phyloP scores from a whole-genome alignment of 2,888 invertebrate genomes.

The Dendrolimus houi region DNA sequence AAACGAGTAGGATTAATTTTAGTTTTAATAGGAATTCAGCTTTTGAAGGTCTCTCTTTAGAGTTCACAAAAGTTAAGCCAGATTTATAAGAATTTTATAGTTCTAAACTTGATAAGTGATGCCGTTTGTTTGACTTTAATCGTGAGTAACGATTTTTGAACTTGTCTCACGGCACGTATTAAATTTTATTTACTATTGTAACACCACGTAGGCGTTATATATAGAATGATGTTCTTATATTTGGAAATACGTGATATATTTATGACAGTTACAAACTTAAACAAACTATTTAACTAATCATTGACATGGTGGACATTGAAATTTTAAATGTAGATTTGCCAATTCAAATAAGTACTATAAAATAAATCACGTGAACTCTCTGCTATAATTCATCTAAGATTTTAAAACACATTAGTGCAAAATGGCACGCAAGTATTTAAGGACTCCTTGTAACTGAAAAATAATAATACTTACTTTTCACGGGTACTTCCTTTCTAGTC shows the following conservation, averaged over 20 bases:
- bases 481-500: too few relatives aligned
- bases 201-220: not conserved
- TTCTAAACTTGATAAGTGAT: constrained; percentile 17
- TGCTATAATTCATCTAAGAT: too few relatives aligned
- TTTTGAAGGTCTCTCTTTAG: constrained; percentile 26
- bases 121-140: constrained; percentile 19
- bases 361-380: too few relatives aligned
- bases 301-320: too few relatives aligned
- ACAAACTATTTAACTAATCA: not conserved
- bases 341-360: too few relatives aligned
- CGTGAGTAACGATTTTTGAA: constrained; percentile 3
- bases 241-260: not conserved
- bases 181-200: not conserved
- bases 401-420: too few relatives aligned
- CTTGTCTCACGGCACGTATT: not conserved
- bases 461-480: too few relatives aligned
- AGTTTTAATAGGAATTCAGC: constrained; percentile 53
- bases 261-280: not conserved
- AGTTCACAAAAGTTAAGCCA: constrained; percentile 30
- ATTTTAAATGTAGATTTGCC: too few relatives aligned
- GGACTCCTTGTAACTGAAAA: too few relatives aligned
- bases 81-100: constrained; percentile 36
- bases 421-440: too few relatives aligned
- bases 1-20: constrained; percentile 57
- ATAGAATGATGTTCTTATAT: not conserved